A percentile compares a stretch with the other conserved stretches of the same genome.
phyloP scores from a whole-genome alignment of 2,797 vertebrate species.

The Propithecus perrieri region DNA sequence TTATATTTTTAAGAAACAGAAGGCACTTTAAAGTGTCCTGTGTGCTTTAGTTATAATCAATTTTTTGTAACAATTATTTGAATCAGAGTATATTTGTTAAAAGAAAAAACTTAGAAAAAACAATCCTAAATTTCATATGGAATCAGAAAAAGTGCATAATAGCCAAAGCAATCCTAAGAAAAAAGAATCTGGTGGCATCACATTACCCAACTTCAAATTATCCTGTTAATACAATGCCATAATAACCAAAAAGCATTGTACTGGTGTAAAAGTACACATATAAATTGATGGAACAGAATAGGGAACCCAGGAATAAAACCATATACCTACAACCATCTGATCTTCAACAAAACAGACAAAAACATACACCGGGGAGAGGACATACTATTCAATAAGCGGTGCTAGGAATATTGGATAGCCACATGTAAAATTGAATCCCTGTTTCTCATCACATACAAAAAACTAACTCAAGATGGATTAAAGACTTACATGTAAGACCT shows the following conservation, averaged over 20 bases:
- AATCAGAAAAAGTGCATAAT: neutral
- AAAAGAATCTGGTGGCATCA: neutral
- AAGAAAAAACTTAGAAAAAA: neutral
- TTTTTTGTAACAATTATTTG: neutral
- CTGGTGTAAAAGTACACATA: too few relatives aligned
- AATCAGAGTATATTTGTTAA: neutral
- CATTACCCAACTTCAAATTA: neutral
- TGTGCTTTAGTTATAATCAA: neutral
- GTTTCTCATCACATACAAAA: too few relatives aligned
- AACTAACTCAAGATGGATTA: too few relatives aligned
- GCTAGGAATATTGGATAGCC: too few relatives aligned
- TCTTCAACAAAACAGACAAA: too few relatives aligned
- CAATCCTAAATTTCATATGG: neutral
- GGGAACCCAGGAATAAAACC: too few relatives aligned
- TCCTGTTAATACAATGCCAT: neutral
- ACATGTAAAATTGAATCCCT: too few relatives aligned
- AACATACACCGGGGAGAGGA: too few relatives aligned
- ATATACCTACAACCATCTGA: too few relatives aligned
- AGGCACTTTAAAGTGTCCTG: neutral
- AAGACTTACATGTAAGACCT: too few relatives aligned
- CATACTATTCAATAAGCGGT: too few relatives aligned
- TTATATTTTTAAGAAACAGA: neutral
- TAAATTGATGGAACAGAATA: too few relatives aligned
- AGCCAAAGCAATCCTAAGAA: neutral
- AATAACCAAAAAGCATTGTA: neutral